These are phyloP conservation scores for Erpobdella octoculata DNA, from an alignment of 2,888 invertebrate species.

Conservation along the genomic window DNA sequence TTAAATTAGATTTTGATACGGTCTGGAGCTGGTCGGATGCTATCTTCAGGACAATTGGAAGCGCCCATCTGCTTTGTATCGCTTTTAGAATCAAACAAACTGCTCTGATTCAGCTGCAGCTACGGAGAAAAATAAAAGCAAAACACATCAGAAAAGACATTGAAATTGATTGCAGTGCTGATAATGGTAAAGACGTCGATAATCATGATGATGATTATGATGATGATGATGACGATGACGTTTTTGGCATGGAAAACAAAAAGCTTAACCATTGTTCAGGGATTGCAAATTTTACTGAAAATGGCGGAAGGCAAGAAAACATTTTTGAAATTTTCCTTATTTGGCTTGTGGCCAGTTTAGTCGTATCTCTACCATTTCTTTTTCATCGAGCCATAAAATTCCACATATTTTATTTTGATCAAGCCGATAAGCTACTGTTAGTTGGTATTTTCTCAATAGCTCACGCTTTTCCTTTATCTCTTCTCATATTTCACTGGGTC, in stretches of 20 bases:
- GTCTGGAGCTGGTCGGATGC: constrained; percentile 1
- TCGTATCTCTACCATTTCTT: neutral
- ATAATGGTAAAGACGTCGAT: too few species aligned
- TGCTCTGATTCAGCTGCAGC: too few species aligned
- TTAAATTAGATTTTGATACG: neutral
- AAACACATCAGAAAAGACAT: too few species aligned
- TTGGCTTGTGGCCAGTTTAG: neutral
- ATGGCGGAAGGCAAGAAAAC: neutral
- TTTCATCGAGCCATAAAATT: neutral
- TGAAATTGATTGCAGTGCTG: too few species aligned
- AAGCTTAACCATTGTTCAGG: too few species aligned
- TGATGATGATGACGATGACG: too few species aligned
- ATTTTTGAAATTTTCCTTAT: neutral
- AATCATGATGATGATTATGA: too few species aligned
- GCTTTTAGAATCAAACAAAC: neutral
- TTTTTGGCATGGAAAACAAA: too few species aligned
- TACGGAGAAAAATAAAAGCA: too few species aligned
- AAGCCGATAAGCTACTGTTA: neutral
- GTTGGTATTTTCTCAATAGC: neutral
- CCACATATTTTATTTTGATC: neutral
- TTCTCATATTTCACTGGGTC: neutral
- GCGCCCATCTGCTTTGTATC: neutral
- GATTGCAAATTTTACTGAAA: too few species aligned
- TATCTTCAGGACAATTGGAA: neutral
- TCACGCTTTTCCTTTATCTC: neutral